Percentiles rank a stretch among this genome's conserved stretches.
Evolutionary conservation across 1,140 invertebrate species (phyloP).

Genomic region (Conus ventricosus): DNA sequence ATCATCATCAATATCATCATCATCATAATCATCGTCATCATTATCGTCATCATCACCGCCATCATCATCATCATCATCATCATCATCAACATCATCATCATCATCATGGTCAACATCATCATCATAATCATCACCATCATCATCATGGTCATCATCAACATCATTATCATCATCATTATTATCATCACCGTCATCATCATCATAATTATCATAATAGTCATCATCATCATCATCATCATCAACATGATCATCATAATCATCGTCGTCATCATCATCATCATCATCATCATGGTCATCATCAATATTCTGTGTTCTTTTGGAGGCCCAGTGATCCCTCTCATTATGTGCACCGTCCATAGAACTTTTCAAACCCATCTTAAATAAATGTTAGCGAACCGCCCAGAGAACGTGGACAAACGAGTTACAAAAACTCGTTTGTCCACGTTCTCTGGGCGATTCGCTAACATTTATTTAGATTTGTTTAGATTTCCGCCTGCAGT

Average conservation of each 20-base stretch:
- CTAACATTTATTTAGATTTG: no score
- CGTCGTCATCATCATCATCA: not conserved
- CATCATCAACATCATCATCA: not conserved
- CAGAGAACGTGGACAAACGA: no score
- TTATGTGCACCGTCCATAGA: no score
- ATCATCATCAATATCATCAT: no score
- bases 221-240: not conserved
- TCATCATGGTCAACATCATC: not conserved
- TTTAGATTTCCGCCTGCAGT: no score
- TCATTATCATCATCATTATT: not conserved
- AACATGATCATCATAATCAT: not conserved
- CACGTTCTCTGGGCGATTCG: no score
- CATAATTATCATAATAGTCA: no score
- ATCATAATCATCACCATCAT: not conserved
- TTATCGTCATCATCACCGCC: not conserved
- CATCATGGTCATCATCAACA: not conserved
- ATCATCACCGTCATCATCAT: not conserved
- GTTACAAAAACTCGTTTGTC: no score
- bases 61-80: not conserved
- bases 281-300: constrained; percentile 4
- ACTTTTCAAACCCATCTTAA: no score
- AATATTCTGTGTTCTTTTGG: not conserved
- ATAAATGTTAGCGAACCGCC: no score
- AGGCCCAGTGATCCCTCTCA: no score
- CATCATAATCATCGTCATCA: no score